These are phyloP conservation scores for Silurus asotus DNA, from an alignment of 2,113 vertebrate genomes.

Conservation along the genomic window DNA sequence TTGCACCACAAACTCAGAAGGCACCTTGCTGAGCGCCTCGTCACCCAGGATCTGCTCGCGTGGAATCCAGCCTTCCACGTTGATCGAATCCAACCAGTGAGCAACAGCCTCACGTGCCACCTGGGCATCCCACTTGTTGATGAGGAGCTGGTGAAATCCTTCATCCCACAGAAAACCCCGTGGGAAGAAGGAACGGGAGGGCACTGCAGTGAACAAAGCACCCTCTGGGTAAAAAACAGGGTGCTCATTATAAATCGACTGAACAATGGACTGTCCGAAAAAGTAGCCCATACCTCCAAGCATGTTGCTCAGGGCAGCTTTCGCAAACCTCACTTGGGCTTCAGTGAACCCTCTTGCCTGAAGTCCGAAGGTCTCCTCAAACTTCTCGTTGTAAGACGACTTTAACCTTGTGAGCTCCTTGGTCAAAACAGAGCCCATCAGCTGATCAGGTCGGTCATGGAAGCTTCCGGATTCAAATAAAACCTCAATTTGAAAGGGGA, in stretches of 20 bases:
- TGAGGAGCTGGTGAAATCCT: conserved; percentile 91
- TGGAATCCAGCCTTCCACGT: conserved; percentile 92
- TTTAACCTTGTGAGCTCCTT: conserved; percentile 71
- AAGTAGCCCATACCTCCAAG: conserved; percentile 92
- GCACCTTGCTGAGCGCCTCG: conserved; percentile 89
- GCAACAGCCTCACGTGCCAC: conserved; percentile 80
- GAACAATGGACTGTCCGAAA: conserved; percentile 84
- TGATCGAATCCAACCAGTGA: conserved; percentile 94
- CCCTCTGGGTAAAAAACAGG: conserved; percentile 71
- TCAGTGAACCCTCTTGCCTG: conserved; percentile 72
- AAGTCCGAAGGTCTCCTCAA: conserved; percentile 81
- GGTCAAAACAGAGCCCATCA: conserved; percentile 73
- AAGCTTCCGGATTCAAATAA: conserved; percentile 87
- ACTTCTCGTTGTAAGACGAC: conserved; percentile 75
- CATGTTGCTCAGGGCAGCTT: conserved; percentile 86
- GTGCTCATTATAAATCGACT: conserved; percentile 68
- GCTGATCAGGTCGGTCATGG: conserved; percentile 63
- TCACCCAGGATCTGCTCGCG: conserved; percentile 92
- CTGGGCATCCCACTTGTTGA: conserved; percentile 83
- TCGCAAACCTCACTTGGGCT: conserved; percentile 76
- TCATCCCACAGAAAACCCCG: conserved; percentile 97
- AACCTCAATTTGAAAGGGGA: conserved; percentile 81
- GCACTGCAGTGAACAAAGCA: conserved; percentile 84
- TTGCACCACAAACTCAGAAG: conserved; percentile 84
- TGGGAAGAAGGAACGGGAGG: conserved; percentile 94